Base-by-base conservation (phyloP, 2,888 invertebrate species). In the Dugesia japonica region DNA sequence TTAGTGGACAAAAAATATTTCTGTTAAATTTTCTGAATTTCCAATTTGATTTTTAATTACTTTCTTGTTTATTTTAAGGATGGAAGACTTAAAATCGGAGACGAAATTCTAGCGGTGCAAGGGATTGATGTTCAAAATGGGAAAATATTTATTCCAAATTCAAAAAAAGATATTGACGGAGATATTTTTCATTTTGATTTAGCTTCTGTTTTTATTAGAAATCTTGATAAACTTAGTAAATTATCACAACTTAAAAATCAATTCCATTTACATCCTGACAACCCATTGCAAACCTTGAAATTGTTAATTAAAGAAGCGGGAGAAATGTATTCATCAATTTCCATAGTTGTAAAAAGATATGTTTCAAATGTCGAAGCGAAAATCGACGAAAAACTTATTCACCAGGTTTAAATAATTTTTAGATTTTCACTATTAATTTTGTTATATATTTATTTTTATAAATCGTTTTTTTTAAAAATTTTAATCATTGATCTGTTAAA, bases 181-280 rank as follows among this genome's bases (percentile, higher is more conserved):
- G 56, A 56, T 23, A 56, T 56, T 56, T 56, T 56, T 56, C 56
- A 56, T 56, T 56, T 56, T 56, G 56, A 56, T 56, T n/a, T 56
- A 4, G 56, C 56, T 1, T 20, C 56, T 4, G 56, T 56, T 56
- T 56, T 56, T 23, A n/a, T 56, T n/a, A 56, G 56, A n/a, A 56
- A 56, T 56, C 56, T 56, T 13, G 56, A 56, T n/a, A 56, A 56
- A n/a, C 23, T 56, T 7, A 56, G 56, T 23, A 56, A 56, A 56
- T n/a, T 56, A 9, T 56, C 56, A 13, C 9, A 56, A 56, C 17
- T 56, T 56, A 56, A 56, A 23, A 56, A 56, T 13, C 56, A 56
- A 23, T 56, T 56, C 23, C n/a, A n/a, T 9, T 56, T n/a, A 4
- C n/a, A 13, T 20, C 4, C n/a, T 20, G 56, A 56, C 4, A 56